A percentile compares a stretch with the other conserved stretches of the same genome.
Conservation (phyloP, 2,888 invertebrate species). For the Nomada ferruginata region DNA sequence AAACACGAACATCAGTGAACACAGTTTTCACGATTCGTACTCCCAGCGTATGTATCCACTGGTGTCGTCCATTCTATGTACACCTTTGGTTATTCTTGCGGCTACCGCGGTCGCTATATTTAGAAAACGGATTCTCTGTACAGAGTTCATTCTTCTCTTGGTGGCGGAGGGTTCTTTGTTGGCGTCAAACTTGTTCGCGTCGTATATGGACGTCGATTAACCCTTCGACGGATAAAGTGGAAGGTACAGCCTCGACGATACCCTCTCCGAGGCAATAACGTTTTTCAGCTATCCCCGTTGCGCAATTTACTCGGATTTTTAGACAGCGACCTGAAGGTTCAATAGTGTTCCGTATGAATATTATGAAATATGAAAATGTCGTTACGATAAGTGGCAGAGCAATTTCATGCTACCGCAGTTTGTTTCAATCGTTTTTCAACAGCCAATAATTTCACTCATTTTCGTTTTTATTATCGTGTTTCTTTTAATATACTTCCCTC, state of each 20-base stretch:
- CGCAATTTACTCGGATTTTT: constrained; percentile 20
- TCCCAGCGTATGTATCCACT: not conserved
- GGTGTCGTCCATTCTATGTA: not conserved
- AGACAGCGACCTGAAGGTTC: not conserved
- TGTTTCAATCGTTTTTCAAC: too few species aligned
- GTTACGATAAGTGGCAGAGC: not conserved
- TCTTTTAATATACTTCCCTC: too few species aligned
- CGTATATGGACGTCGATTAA: constrained; percentile 31
- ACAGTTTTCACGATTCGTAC: too few species aligned
- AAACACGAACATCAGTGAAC: too few species aligned
- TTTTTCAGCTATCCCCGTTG: constrained; percentile 22
- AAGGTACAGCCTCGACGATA: not conserved
- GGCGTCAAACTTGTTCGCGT: constrained; percentile 33
- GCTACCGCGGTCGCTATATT: constrained; percentile 53
- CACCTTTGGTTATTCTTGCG: not conserved
- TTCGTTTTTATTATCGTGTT: too few species aligned
- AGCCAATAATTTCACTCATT: too few species aligned
- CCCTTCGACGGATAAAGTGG: constrained; percentile 28
- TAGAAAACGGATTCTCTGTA: constrained; percentile 30
- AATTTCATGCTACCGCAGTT: too few species aligned
- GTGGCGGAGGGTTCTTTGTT: constrained; percentile 29
- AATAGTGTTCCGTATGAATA: not conserved
- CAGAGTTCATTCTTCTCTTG: constrained; percentile 27
- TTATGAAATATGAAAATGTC: not conserved
- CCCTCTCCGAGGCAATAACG: constrained; percentile 2